Percentiles rank a stretch among this genome's conserved stretches.
phyloP scores from a whole-genome alignment of 2,113 vertebrate genomes.

The Vidua macroura region DNA sequence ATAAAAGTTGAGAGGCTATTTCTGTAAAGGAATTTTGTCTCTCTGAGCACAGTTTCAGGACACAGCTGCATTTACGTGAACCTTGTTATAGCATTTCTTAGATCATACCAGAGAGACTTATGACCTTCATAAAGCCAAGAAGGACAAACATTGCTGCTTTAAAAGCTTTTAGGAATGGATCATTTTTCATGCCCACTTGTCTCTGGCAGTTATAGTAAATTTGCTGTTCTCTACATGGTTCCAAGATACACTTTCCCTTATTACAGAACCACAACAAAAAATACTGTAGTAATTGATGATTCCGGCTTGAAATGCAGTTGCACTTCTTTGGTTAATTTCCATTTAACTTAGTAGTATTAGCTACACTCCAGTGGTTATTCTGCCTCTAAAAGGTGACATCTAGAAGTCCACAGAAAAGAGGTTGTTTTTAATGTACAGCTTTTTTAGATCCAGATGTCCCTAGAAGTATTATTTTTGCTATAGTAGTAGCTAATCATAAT shows the following conservation, averaged over 20 bases:
- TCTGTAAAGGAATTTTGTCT: slow-evolving; percentile 37
- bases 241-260: slow-evolving; percentile 32
- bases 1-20: slow-evolving; percentile 26
- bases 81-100: slow-evolving; percentile 33
- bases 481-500: not conserved
- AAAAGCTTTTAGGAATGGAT: slow-evolving; percentile 40
- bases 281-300: slow-evolving; percentile 3
- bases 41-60: slow-evolving; percentile 11
- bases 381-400: not conserved
- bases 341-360: not conserved
- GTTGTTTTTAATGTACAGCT: not conserved
- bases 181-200: slow-evolving; percentile 39
- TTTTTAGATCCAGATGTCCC: not conserved
- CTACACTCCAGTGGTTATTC: not conserved
- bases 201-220: slow-evolving; percentile 52
- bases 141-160: slow-evolving; percentile 39
- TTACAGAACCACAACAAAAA: slow-evolving; percentile 35
- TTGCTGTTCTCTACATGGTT: slow-evolving; percentile 25
- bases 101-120: slow-evolving; percentile 57
- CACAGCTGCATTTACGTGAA: slow-evolving; percentile 17
- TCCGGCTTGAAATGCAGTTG: not conserved
- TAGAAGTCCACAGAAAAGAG: not conserved
- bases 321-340: slow-evolving; percentile 6
- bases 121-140: slow-evolving; percentile 39
- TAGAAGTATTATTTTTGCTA: not conserved